Conservation (phyloP, 1,140 invertebrate species). For the Halesus radiatus region DNA sequence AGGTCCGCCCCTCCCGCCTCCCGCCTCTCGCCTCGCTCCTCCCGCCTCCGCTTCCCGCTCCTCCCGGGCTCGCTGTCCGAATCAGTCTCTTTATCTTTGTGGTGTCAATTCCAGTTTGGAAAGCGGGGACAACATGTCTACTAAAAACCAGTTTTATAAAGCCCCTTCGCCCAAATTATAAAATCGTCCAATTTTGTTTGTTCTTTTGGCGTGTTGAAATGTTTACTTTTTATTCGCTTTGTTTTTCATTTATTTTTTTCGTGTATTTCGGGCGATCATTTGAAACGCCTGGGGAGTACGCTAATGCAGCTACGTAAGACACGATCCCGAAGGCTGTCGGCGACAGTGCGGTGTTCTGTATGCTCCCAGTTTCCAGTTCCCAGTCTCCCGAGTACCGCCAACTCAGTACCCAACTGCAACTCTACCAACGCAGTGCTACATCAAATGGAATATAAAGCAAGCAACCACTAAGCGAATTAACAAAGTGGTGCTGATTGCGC, state of each 20-base stretch:
- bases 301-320: not conserved
- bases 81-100: slow-evolving; percentile 57
- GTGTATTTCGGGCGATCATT: slow-evolving; percentile 43
- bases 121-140: slow-evolving; percentile 57
- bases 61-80: slow-evolving; percentile 30
- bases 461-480: slow-evolving; percentile 5
- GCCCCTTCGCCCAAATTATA: slow-evolving; percentile 57
- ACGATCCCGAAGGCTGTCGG: not conserved
- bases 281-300: slow-evolving; percentile 30
- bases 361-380: not conserved
- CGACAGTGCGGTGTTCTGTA: not conserved
- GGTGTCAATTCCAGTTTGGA: slow-evolving; percentile 59
- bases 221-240: slow-evolving; percentile 51
- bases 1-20: slow-evolving; percentile 9
- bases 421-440: not conserved
- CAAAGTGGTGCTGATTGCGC: slow-evolving; percentile 16
- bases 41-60: not conserved
- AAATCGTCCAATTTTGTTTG: slow-evolving; percentile 58
- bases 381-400: not conserved
- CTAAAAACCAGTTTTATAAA: slow-evolving; percentile 59
- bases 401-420: not conserved
- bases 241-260: slow-evolving; percentile 42
- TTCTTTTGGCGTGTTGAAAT: slow-evolving; percentile 58
- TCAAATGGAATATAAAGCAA: not conserved
- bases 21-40: not conserved